Base-by-base conservation (phyloP, 53 echinoderm and acorn worm species). In the Crossaster papposus region DNA sequence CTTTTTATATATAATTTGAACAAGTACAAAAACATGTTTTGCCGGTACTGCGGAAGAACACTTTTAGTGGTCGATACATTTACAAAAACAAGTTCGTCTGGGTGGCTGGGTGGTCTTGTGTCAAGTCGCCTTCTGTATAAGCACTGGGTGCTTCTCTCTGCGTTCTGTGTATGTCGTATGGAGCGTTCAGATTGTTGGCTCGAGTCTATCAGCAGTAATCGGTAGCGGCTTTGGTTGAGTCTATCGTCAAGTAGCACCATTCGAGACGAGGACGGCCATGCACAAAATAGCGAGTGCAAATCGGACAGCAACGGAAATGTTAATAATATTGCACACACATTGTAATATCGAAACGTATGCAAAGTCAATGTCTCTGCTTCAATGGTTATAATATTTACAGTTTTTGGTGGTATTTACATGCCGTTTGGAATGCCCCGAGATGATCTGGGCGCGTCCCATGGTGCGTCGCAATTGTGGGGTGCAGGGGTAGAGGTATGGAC, bases 401-500 rank as follows among this genome's bases (percentile, higher is more conserved):
- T 81, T 55, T 7, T 58, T 58, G 58, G 58, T 33, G 34, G 17
- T 81, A 23, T 70, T 72, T 85, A 85, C 85, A 85, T 24, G 73
- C 85, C 73, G 29, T 85, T 50, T 2, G 84, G 71, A 53, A 70
- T 71, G 23, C 72, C 30, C 31, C 54, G 73, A 22, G 85, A 72
- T 3, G 72, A 24, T 51, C 53, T 85, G 53, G 85, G 85, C 35
- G 85, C 64, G 85, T 85, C 87, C 77, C 87, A 87, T 36, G 63
- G 87, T 23, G 58, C 37, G 58, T 87, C 87, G 28, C 87, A 87
- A 58, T 77, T 63, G 58, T 76, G 76, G 30, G 87, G 87, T 14
- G 87, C 75, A 12, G 87, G 87, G 34, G 20, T 87, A 7, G 87
- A 87, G 7, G 87, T 87, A 62, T 87, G 87, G 15, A 87, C 87